A percentile compares a stretch with the other conserved stretches of the same genome.
Conservation (phyloP, 2,888 invertebrate species). For the Pseudanteris insignis region DNA sequence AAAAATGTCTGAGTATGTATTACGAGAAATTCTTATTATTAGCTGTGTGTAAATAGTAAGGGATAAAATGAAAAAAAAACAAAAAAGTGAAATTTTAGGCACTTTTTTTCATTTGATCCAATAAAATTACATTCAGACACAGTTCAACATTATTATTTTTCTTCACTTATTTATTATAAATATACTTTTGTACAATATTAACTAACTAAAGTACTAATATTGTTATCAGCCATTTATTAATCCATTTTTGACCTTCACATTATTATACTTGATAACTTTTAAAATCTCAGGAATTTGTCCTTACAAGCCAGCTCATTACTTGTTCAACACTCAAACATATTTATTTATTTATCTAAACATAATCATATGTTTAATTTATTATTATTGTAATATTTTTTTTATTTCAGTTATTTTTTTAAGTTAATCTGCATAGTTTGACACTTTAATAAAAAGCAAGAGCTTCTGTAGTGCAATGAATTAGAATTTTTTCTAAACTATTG, state of each 20-base stretch:
- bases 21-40: no score
- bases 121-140: slow-evolving; percentile 25
- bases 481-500: slow-evolving; percentile 50
- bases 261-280: no score
- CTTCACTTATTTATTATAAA: slow-evolving; percentile 60
- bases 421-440: slow-evolving; percentile 11
- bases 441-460: slow-evolving; percentile 13
- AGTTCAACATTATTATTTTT: slow-evolving; percentile 25
- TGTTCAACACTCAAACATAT: slow-evolving; percentile 11
- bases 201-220: slow-evolving; percentile 51
- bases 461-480: slow-evolving; percentile 25
- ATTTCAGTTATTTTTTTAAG: slow-evolving; percentile 5
- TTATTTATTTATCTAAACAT: slow-evolving; percentile 6
- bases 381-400: slow-evolving; percentile 8
- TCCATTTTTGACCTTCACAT: slow-evolving; percentile 10
- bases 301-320: slow-evolving; percentile 8
- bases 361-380: slow-evolving; percentile 3
- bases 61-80: slow-evolving; percentile 8
- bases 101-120: slow-evolving; percentile 23
- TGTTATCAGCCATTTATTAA: slow-evolving; percentile 13
- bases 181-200: slow-evolving; percentile 59
- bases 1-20: no score
- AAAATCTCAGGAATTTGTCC: no score
- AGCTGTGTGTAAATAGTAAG: background rate
- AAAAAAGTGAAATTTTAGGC: slow-evolving; percentile 27